A percentile compares a stretch with the other conserved stretches of the same genome.
Conservation (phyloP, 2,888 invertebrate species). For the Achlya flavicornis region DNA sequence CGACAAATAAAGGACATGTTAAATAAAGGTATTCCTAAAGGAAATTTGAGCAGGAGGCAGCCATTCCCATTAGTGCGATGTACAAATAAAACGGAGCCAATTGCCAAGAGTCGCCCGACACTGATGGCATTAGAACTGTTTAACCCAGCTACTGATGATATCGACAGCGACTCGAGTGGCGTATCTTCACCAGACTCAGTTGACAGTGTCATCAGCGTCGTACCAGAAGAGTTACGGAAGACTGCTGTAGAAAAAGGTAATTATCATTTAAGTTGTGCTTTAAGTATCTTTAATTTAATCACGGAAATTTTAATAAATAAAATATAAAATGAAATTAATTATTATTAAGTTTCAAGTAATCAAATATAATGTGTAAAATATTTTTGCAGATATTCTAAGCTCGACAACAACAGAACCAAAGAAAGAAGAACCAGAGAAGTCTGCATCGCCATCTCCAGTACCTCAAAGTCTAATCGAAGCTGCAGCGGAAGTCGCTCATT, state of each 20-base stretch:
- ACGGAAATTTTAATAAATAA: too few species aligned
- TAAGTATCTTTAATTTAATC: too few species aligned
- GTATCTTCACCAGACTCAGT: constrained; percentile 94
- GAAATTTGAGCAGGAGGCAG: constrained; percentile 74
- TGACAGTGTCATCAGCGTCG: constrained; percentile 92
- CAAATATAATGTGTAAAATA: not conserved
- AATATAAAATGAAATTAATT: too few species aligned
- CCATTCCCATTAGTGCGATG: constrained; percentile 89
- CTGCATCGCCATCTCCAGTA: constrained; percentile 52
- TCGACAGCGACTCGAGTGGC: constrained; percentile 94
- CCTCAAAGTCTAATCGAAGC: constrained; percentile 85
- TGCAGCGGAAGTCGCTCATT: constrained; percentile 86
- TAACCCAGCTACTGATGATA: constrained; percentile 95
- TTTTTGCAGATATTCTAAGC: constrained; percentile 60
- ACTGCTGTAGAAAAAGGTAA: constrained; percentile 76
- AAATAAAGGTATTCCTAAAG: constrained; percentile 87
- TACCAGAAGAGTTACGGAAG: constrained; percentile 84
- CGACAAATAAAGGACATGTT: constrained; percentile 88
- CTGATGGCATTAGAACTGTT: constrained; percentile 92
- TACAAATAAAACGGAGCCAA: constrained; percentile 83
- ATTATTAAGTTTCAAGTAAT: too few species aligned
- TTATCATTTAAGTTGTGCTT: constrained; percentile 1
- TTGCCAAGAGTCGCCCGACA: constrained; percentile 88
- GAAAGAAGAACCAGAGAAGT: constrained; percentile 57
- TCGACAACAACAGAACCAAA: constrained; percentile 47